Evolutionary conservation across 2,888 invertebrate species (phyloP).

Genomic region (Melanchra persicariae): DNA sequence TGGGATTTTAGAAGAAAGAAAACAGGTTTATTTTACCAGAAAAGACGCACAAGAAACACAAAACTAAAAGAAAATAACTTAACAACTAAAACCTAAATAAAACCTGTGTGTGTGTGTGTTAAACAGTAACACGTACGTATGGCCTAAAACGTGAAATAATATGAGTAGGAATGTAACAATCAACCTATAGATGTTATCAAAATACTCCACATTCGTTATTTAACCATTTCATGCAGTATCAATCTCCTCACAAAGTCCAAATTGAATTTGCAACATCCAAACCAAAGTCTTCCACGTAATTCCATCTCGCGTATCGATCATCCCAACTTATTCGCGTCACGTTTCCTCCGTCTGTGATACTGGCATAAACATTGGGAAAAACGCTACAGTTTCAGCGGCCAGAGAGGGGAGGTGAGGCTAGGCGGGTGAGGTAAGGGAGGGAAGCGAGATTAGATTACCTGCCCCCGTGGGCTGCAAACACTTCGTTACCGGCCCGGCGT

Average conservation of each 20-base stretch:
- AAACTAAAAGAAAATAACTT: too few relatives aligned
- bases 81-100: too few relatives aligned
- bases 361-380: constrained; percentile 85
- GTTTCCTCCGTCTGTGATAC: constrained; percentile 80
- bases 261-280: constrained; percentile 57
- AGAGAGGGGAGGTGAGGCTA: constrained; percentile 40
- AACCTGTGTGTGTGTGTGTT: too few relatives aligned
- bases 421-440: constrained; percentile 57
- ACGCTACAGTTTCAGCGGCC: constrained; percentile 74
- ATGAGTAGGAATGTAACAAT: background rate
- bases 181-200: background rate
- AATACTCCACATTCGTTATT: background rate
- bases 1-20: too few relatives aligned
- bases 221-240: constrained; percentile 22
- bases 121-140: too few relatives aligned
- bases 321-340: constrained; percentile 65
- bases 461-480: constrained; percentile 87
- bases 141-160: background rate
- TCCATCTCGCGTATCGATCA: constrained; percentile 62
- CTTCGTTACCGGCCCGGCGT: constrained; percentile 82
- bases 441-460: constrained; percentile 86
- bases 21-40: too few relatives aligned
- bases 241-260: constrained; percentile 41
- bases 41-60: too few relatives aligned
- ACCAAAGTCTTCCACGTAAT: constrained; percentile 57